These are phyloP conservation scores for Passerina amoena DNA, from an alignment of 2,113 vertebrate genomes.

Conservation along the genomic window DNA sequence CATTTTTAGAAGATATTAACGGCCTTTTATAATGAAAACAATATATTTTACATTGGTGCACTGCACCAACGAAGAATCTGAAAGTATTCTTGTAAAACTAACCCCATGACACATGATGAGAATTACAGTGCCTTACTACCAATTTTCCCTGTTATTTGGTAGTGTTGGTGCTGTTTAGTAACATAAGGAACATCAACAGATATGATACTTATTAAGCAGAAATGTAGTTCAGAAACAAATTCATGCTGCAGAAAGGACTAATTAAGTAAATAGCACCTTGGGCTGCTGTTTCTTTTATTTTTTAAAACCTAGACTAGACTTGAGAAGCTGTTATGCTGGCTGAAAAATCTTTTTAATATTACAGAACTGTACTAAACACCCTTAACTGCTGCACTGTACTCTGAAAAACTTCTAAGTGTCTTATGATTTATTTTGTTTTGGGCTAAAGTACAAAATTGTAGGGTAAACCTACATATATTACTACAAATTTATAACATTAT, in stretches of 20 bases:
- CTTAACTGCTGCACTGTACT: background rate
- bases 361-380: background rate
- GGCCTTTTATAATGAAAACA: conserved; percentile 51
- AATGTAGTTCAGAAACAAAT: conserved; percentile 3
- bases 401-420: background rate
- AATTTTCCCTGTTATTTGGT: background rate
- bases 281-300: background rate
- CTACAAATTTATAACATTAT: background rate
- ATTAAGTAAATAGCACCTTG: conserved; percentile 9
- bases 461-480: background rate
- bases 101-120: background rate
- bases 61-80: background rate
- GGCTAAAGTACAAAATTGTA: background rate
- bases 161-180: conserved; percentile 21
- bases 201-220: background rate
- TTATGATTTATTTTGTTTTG: background rate
- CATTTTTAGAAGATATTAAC: conserved; percentile 24
- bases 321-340: background rate
- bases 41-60: conserved; percentile 6
- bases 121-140: background rate
- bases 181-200: background rate
- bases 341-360: conserved; percentile 53
- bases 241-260: background rate
- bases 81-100: conserved; percentile 23
- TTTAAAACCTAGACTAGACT: background rate